Conservation (phyloP, 2,113 vertebrate genomes). For the Pongo pygmaeus region DNA sequence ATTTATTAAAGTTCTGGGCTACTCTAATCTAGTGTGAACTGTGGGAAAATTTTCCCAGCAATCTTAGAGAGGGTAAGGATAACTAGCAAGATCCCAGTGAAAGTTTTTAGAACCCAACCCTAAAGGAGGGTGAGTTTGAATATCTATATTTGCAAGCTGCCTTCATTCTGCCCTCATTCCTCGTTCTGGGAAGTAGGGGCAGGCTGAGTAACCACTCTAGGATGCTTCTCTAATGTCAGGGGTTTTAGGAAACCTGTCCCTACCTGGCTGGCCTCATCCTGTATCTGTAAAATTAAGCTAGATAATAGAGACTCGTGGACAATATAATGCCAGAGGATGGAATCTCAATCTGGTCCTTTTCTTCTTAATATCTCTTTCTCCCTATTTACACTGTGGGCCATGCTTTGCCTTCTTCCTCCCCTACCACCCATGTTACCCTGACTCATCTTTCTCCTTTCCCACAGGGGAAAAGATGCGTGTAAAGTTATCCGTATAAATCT, state of each 20-base stretch:
- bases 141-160: neutral
- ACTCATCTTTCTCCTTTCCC: neutral
- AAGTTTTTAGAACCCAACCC: neutral
- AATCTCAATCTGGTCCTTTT: neutral
- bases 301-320: neutral
- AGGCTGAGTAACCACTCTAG: neutral
- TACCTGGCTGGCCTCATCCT: neutral
- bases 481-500: neutral
- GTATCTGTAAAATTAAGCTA: neutral
- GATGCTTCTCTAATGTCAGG: neutral
- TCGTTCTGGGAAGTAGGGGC: neutral
- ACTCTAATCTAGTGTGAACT: neutral
- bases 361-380: neutral
- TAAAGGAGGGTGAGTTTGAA: neutral
- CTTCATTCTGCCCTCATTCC: neutral
- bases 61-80: neutral
- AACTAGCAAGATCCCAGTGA: neutral
- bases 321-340: neutral
- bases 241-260: neutral
- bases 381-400: neutral
- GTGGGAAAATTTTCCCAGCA: neutral
- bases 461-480: neutral
- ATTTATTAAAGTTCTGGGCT: neutral
- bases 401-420: neutral
- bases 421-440: neutral